Percentiles rank a stretch among this genome's conserved stretches.
These are phyloP conservation scores for Fringilla coelebs DNA, from an alignment of 2,797 vertebrate species.

Conservation along the genomic window DNA sequence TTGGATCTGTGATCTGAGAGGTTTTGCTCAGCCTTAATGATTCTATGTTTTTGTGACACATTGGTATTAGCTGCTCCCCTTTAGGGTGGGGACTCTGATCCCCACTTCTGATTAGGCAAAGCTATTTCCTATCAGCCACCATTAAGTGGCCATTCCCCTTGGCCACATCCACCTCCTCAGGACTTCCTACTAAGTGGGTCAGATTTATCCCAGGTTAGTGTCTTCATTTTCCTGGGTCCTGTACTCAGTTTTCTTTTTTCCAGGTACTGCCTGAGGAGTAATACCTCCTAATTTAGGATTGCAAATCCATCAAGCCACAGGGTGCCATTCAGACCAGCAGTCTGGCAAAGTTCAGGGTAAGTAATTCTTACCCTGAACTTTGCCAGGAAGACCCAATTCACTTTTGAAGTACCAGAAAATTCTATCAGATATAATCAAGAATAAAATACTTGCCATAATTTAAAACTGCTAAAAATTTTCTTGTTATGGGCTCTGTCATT, in stretches of 20 bases:
- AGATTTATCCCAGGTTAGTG: neutral
- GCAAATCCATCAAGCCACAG: neutral
- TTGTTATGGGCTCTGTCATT: neutral
- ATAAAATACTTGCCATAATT: neutral
- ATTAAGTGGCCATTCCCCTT: neutral
- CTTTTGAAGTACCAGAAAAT: neutral
- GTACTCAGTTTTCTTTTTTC: neutral
- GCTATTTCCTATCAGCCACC: neutral
- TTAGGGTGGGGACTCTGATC: neutral
- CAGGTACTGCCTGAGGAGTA: neutral
- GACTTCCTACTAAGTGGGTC: neutral
- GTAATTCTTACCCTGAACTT: neutral
- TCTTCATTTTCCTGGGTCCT: neutral
- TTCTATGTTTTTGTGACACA: neutral
- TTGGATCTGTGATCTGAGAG: neutral
- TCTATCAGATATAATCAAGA: neutral
- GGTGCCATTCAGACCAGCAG: neutral
- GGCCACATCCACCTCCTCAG: neutral
- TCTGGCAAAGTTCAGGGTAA: neutral
- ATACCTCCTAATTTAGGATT: neutral
- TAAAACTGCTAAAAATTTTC: neutral
- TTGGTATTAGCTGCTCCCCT: neutral
- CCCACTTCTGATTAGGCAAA: neutral
- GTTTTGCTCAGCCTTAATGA: neutral
- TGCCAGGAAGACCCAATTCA: neutral